Base-by-base conservation (phyloP, 1,140 invertebrate genomes). In the Triops longicaudatus region DNA sequence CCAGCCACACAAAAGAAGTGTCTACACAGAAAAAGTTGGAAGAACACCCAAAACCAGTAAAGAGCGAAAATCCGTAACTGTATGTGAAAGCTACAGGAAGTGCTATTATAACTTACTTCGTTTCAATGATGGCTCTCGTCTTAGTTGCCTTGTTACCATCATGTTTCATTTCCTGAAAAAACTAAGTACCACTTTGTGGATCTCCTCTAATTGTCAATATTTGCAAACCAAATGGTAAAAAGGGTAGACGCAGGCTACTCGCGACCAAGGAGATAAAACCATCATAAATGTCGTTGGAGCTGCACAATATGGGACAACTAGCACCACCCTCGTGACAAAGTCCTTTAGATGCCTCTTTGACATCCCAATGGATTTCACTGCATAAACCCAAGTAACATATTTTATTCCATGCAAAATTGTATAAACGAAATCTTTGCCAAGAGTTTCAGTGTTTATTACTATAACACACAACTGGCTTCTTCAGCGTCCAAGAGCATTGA, bases 61-160 rank as follows among this genome's bases (percentile, higher is more conserved):
- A 37, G 31, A 37, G n/a, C n/a, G 31, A 37, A 37, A 37, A 37
- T 37, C 2, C 31, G 7, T 63, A 63, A 63, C 22, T 9, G 17
- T 22, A 63, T n/a, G 9, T 63, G 50, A 63, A 22, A 22, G 50
- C 14, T 14, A 63, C 14, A 9, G n/a, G 50, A 1, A 63, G 17
- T 5, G 50, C 10, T 63, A 14, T 5, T 4, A 12, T 63, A 63
- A 63, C 14, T 63, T 63, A 63, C 50, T 17, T 63, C 22, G 50
- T 63, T 63, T 63, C 50, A 63, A 63, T 63, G 9, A 63, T 63
- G 50, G 50, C 50, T 63, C 50, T 63, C 50, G 50, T 63, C n/a
- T 63, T 63, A 5, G 50, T 63, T 63, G 50, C 22, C 17, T 63
- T 63, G 17, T 63, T 63, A 63, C 17, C 50, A 63, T 63, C 50